A percentile compares a stretch with the other conserved stretches of the same genome.
Conservation (phyloP, 2,113 vertebrate genomes). For the Etheostoma cragini region DNA sequence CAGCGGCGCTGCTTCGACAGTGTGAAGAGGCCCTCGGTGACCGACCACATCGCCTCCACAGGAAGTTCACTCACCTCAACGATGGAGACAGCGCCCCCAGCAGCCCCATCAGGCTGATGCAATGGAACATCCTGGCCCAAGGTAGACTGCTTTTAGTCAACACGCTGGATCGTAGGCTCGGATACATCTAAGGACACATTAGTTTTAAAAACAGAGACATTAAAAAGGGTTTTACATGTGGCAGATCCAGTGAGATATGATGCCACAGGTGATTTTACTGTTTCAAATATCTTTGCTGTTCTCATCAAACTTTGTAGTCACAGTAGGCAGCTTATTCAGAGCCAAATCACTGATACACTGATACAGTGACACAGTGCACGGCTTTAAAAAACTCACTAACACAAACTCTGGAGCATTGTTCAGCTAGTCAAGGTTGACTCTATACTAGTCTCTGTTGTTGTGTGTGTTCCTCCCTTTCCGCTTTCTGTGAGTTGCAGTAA, state of each 20-base stretch:
- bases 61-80: constrained; percentile 82
- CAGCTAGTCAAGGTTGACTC: neutral
- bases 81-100: constrained; percentile 77
- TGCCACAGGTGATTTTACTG: too few species aligned
- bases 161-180: too few species aligned
- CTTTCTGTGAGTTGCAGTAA: too few species aligned
- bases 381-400: neutral
- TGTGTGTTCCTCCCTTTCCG: too few species aligned
- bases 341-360: neutral
- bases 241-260: too few species aligned
- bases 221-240: too few species aligned
- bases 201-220: neutral
- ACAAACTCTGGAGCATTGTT: neutral
- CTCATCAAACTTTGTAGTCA: neutral
- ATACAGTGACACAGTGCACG: neutral
- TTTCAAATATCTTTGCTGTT: neutral
- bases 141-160: constrained; percentile 78
- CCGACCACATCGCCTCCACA: constrained; percentile 86
- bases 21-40: constrained; percentile 89
- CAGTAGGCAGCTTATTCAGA: neutral
- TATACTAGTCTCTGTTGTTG: too few species aligned
- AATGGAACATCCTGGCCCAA: constrained; percentile 99
- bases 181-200: neutral
- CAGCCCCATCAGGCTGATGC: constrained; percentile 92
- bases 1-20: constrained; percentile 88